Percentiles rank a stretch among this genome's conserved stretches.
Evolutionary conservation across 1,140 invertebrate genomes (phyloP).

Genomic region (Papilio machaon): DNA sequence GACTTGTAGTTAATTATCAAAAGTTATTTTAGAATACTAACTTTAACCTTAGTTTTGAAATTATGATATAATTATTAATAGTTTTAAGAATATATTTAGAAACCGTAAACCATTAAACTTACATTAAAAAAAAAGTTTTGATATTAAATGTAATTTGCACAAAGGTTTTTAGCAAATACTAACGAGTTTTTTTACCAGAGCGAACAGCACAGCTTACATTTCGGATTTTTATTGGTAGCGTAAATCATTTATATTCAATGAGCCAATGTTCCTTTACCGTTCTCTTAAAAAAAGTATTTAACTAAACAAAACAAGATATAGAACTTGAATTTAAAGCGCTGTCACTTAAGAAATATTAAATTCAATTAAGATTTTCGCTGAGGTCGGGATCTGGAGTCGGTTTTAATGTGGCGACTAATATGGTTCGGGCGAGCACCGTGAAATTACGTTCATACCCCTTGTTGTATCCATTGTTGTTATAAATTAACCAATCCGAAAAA

Average conservation of each 20-base stretch:
- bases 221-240: neutral
- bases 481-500: constrained; percentile 35
- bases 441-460: constrained; percentile 27
- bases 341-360: constrained; percentile 29
- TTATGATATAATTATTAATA: neutral
- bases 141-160: neutral
- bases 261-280: neutral
- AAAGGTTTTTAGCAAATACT: neutral
- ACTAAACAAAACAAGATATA: neutral
- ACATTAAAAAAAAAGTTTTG: neutral
- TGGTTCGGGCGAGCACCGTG: constrained; percentile 23
- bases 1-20: constrained; percentile 11
- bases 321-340: neutral
- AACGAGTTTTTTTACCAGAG: neutral
- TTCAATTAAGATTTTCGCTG: constrained; percentile 37
- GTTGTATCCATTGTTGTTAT: constrained; percentile 2
- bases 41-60: neutral
- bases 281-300: neutral
- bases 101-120: too few species aligned
- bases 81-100: neutral
- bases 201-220: neutral
- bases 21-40: neutral
- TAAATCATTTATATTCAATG: neutral
- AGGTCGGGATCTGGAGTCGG: constrained; percentile 15
- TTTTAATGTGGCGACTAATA: constrained; percentile 35